phyloP scores from a whole-genome alignment of 2,888 invertebrate species.

The Rhingia campestris region DNA sequence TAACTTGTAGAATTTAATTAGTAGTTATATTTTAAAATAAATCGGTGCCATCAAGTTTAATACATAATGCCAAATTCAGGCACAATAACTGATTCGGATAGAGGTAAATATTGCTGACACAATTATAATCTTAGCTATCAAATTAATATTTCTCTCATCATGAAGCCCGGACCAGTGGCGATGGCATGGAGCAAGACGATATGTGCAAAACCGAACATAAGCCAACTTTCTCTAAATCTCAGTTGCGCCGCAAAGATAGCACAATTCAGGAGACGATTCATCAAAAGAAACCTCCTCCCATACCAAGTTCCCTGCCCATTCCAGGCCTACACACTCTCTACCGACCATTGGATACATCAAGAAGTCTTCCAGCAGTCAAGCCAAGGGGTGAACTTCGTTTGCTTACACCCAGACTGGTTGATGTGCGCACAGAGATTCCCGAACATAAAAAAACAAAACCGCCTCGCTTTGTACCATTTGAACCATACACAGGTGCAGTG shows the following conservation, averaged over 20 bases:
- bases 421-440: conserved; percentile 76
- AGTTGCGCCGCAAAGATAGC: conserved; percentile 77
- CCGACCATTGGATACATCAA: conserved; percentile 76
- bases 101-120: conserved; percentile 32
- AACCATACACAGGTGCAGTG: conserved; percentile 93
- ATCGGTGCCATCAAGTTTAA: conserved; percentile 4
- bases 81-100: conserved; percentile 29
- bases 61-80: conserved; percentile 35
- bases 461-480: conserved; percentile 94
- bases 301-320: conserved; percentile 69
- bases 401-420: conserved; percentile 86
- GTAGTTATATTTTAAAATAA: background rate
- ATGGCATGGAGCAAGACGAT: conserved; percentile 88
- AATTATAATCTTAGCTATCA: background rate
- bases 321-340: conserved; percentile 80
- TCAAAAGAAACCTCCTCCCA: conserved; percentile 70
- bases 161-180: conserved; percentile 86
- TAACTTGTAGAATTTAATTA: background rate
- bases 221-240: conserved; percentile 75
- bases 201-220: conserved; percentile 79
- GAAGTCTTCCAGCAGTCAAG: conserved; percentile 82
- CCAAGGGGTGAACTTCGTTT: conserved; percentile 85
- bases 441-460: conserved; percentile 83
- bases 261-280: conserved; percentile 76
- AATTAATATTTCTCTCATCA: background rate